These are phyloP conservation scores for Protaetia brevitarsis DNA, from an alignment of 1,140 invertebrate genomes.

Conservation along the genomic window DNA sequence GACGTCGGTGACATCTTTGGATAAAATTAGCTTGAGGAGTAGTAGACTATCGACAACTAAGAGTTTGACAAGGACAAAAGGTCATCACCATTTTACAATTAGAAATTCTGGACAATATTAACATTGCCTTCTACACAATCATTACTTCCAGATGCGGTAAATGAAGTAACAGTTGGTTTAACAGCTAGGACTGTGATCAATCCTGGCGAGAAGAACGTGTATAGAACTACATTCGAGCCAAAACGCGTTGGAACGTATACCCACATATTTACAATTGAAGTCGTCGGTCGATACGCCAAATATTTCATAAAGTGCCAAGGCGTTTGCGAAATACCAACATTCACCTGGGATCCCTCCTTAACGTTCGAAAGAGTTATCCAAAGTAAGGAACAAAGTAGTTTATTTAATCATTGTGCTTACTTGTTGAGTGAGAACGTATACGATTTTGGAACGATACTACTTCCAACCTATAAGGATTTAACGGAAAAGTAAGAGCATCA, in stretches of 20 bases:
- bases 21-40: not conserved
- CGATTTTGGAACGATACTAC: constrained; percentile 37
- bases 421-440: constrained; percentile 32
- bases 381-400: constrained; percentile 29
- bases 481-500: not conserved
- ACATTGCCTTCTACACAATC: not conserved
- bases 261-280: constrained; percentile 33
- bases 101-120: not conserved
- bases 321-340: constrained; percentile 37
- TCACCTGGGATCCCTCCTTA: constrained; percentile 34
- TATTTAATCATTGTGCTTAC: constrained; percentile 33
- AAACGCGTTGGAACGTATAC: constrained; percentile 33
- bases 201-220: constrained; percentile 32
- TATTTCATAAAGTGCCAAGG: constrained; percentile 34
- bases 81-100: not conserved
- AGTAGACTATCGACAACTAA: not conserved
- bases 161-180: constrained; percentile 1
- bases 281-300: constrained; percentile 29
- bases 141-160: not conserved
- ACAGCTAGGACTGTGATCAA: constrained; percentile 32
- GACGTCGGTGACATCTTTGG: not conserved
- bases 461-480: not conserved
- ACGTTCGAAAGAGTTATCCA: constrained; percentile 33
- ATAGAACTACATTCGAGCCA: constrained; percentile 37
- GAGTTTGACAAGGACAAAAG: not conserved